phyloP scores from a whole-genome alignment of 2,113 vertebrate species.

The Toxostoma redivivum region DNA sequence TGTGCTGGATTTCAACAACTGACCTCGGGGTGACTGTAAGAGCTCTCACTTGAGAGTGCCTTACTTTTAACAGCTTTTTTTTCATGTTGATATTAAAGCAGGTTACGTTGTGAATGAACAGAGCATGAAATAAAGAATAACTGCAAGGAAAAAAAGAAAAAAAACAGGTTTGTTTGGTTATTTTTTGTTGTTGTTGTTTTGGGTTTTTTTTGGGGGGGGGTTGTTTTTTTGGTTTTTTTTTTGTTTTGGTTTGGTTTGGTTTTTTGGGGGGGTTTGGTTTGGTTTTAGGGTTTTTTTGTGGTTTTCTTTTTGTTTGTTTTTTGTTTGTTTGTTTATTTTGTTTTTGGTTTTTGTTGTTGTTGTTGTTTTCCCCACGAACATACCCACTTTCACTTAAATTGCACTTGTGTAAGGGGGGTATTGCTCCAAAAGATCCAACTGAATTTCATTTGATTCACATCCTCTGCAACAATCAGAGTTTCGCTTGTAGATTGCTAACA shows the following conservation, averaged over 20 bases:
- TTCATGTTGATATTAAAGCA: neutral
- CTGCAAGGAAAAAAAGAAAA: neutral
- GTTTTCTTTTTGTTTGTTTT: neutral
- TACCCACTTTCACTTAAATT: neutral
- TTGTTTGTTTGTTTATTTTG: neutral
- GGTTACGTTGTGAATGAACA: neutral
- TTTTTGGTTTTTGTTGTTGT: rapidly evolving
- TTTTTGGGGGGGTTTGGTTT: no score
- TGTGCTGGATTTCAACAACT: neutral
- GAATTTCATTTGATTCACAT: neutral
- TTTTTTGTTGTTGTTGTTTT: no score
- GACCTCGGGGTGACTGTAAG: neutral
- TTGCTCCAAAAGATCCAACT: neutral
- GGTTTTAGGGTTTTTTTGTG: no score
- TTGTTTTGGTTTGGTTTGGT: no score
- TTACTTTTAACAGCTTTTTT: neutral
- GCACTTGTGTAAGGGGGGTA: rapidly evolving
- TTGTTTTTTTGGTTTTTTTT: neutral
- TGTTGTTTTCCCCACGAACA: neutral
- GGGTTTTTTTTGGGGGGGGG: no score
- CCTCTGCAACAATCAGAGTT: neutral
- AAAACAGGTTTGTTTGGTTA: rapidly evolving
- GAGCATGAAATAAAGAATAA: neutral
- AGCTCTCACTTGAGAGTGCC: neutral
- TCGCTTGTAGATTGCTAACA: neutral